Evolutionary conservation across 2,113 vertebrate species (phyloP).

Genomic region (Tinamus guttatus): DNA sequence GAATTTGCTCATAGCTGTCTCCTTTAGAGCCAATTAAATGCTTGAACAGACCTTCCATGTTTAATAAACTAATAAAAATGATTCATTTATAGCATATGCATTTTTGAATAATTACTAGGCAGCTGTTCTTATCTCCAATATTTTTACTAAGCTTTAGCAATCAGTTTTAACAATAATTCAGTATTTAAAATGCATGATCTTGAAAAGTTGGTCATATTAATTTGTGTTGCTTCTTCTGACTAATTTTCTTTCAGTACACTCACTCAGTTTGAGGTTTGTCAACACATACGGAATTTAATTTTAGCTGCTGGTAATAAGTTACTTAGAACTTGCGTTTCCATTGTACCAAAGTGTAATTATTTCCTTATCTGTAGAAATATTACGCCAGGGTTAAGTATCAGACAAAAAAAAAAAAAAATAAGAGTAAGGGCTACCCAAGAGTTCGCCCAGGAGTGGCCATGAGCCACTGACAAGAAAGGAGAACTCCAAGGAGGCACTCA

Average conservation of each 20-base stretch:
- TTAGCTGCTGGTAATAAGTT: background rate
- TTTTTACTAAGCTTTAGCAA: slow-evolving; percentile 49
- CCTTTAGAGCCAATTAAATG: slow-evolving; percentile 60
- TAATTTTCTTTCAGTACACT: background rate
- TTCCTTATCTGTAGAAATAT: background rate
- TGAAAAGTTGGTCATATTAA: background rate
- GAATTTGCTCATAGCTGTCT: slow-evolving; percentile 36
- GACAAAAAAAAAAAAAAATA: background rate
- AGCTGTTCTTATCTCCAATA: slow-evolving; percentile 19
- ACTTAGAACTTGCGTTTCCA: background rate
- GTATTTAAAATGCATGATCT: slow-evolving; percentile 22
- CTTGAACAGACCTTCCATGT: slow-evolving; percentile 30
- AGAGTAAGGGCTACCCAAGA: background rate
- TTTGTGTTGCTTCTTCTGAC: background rate
- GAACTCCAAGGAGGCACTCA: background rate
- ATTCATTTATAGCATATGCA: background rate
- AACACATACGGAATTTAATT: background rate
- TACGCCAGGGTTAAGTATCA: background rate
- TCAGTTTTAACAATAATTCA: slow-evolving; percentile 28
- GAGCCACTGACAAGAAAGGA: background rate
- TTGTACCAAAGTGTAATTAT: background rate
- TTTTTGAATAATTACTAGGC: slow-evolving; percentile 46
- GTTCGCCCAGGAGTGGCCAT: background rate
- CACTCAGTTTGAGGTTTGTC: background rate
- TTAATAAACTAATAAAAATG: slow-evolving; percentile 60